These are phyloP conservation scores for Euzetes globulus DNA, from an alignment of 2,888 invertebrate species.

Conservation along the genomic window DNA sequence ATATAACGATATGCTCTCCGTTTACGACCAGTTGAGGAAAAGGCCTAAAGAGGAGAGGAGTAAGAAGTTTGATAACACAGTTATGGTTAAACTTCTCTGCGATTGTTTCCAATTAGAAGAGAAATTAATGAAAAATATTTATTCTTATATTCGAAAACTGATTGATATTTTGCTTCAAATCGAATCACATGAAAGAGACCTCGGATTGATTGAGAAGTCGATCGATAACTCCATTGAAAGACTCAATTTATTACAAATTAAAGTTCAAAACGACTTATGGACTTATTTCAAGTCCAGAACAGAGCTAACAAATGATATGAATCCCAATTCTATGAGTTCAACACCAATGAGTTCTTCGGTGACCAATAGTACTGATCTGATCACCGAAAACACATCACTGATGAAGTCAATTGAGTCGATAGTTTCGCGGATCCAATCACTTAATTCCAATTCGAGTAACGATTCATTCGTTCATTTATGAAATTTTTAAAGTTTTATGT, in stretches of 20 bases:
- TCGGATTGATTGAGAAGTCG: neutral
- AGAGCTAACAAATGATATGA: neutral
- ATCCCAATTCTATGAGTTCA: neutral
- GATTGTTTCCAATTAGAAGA: constrained; percentile 55
- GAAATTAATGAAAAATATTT: constrained; percentile 48
- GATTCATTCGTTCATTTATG: constrained; percentile 11
- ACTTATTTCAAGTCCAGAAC: neutral
- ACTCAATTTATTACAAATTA: constrained; percentile 1
- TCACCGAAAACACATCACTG: constrained; percentile 2
- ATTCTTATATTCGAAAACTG: constrained; percentile 14
- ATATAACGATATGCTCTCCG: constrained; percentile 37
- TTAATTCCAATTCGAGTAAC: neutral
- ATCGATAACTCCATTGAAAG: neutral
- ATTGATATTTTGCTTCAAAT: constrained; percentile 8
- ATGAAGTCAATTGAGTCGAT: constrained; percentile 20
- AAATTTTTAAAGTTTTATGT: neutral
- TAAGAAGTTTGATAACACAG: constrained; percentile 51
- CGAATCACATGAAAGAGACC: neutral
- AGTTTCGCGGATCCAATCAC: neutral
- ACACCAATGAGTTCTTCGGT: neutral
- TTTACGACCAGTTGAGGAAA: constrained; percentile 50
- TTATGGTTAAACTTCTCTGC: constrained; percentile 55
- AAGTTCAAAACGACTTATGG: constrained; percentile 24
- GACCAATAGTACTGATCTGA: neutral
- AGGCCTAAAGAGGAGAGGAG: constrained; percentile 50